These are phyloP conservation scores for Boleophthalmus pectinirostris DNA, from an alignment of 2,113 vertebrate species.

Conservation along the genomic window DNA sequence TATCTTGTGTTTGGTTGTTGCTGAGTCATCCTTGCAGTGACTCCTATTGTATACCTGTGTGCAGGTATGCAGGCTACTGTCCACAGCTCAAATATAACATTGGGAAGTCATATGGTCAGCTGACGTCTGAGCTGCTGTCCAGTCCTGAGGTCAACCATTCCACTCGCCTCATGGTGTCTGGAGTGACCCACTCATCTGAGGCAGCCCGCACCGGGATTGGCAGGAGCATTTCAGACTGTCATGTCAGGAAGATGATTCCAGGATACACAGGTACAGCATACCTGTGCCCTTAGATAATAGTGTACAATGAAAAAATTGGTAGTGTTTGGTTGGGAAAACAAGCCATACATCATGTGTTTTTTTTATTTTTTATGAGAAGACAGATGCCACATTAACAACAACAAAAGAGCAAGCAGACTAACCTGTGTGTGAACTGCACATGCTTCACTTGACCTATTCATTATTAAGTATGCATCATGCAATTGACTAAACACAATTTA, in stretches of 20 bases:
- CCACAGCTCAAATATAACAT: conserved; percentile 76
- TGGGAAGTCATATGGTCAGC: conserved; percentile 75
- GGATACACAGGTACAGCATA: conserved; percentile 79
- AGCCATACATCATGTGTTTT: neutral
- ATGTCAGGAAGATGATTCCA: conserved; percentile 69
- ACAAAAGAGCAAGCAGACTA: neutral
- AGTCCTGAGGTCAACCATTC: conserved; percentile 59
- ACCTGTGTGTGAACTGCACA: neutral
- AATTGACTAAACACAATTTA: neutral
- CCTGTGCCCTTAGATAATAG: neutral
- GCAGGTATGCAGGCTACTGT: conserved; percentile 80
- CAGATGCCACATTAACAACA: neutral
- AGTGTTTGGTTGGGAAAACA: neutral
- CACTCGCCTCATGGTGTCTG: conserved; percentile 63
- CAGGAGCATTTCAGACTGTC: conserved; percentile 32
- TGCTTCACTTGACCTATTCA: neutral
- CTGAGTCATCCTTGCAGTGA: neutral
- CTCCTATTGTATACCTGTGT: neutral
- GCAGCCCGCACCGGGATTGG: conserved; percentile 2
- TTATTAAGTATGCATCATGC: neutral
- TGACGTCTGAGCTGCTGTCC: conserved; percentile 70
- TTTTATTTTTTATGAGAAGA: conserved; percentile 7
- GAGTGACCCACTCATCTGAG: conserved; percentile 24
- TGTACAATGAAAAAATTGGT: neutral
- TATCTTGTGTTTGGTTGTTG: conserved; percentile 6